Base-by-base conservation (phyloP, 2,797 vertebrate genomes). In the Gadopsis bispinosus region DNA sequence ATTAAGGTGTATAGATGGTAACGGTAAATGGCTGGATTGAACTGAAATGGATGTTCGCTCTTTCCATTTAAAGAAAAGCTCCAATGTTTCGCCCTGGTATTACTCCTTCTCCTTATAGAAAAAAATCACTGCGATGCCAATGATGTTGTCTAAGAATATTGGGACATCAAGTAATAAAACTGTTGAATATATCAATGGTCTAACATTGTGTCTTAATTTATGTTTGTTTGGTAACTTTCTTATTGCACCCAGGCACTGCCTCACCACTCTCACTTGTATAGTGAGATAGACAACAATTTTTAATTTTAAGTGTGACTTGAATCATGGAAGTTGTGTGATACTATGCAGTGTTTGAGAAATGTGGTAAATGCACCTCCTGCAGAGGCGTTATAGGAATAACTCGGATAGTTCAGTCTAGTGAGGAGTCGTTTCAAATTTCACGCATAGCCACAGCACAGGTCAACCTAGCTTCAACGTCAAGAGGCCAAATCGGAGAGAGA, bases 1-100 rank as follows among this genome's bases (percentile, higher is more conserved):
- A 95, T 96, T 96, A 96, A 91, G 88, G 94, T 96, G 95, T 95
- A 96, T 96, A 96, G 96, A 96, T 96, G 95, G 96, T 95, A 96
- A 95, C 87, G 86, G 73, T 81, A 51, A 63, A 78, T 76, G 64
- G 75, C 69, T 73, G 73, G 83, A 86, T 81, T 73, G 54, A 91
- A 91, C 63, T 82, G 62, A 88, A 91, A 80, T 85, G 69, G 80
- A 88, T 86, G 67, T 86, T 89, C 56, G 87, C 71, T 83, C 83
- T 89, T 87, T 90, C 87, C 90, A 88, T 91, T 80, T 85, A 69
- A 89, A 83, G 75, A 90, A 88, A 86, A 83, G 45, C 85, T 89
- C 64, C 75, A 87, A 88, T 68, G 76, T 88, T 86, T 89, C 89
- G 88, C 90, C 89, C 86, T 89, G 84, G 76, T 93, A 92, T 92